Evolutionary conservation across 2,797 vertebrate genomes (phyloP), one percentile per base, ranked within the genome.

Genomic region (Rhynchotus rufescens): DNA sequence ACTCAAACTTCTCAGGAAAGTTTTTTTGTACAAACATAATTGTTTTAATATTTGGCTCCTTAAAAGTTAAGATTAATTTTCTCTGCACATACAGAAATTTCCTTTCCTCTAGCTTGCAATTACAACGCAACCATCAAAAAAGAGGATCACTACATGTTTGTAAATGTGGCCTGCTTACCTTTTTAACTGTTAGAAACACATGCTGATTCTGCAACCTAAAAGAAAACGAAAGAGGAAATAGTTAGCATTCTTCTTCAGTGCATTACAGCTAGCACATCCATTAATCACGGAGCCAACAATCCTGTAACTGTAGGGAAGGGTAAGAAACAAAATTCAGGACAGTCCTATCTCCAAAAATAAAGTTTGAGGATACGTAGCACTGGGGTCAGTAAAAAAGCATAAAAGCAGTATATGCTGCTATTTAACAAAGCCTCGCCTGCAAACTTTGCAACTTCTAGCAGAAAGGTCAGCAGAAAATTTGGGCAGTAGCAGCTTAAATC

Each of bases 181-280:
- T 89, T 89, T 82, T 44, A 93, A 21, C 45, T 93, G 72, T 7
- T 56, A 77, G 62, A 93, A 62, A 80, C 22, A 72, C 75, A 84
- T 90, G 60, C 44, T 80, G 89, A 66, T 64, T 44, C 84, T 80
- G 77, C 62, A 84, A 95, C 60, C 94, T 96, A 84, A 6, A 84
- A 88, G 34, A 77, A 88, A 28, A 82, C 10, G 19, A 52, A 28
- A 56, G 11, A 56, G 52, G 16, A 56, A 56, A 74, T 40, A 61
- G 25, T 89, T 7, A 86, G n/a, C 7, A 66, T 42, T 19, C 61
- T 73, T 84, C 19, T 4, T 32, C 79, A 47, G n/a, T n/a, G 6
- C 32, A 51, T 76, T 60, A 75, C 34, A 89, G 73, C 79, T 15
- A 10, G 16, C 20, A 76, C 2, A 66, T 54, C 30, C 10, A n/a